A percentile compares a stretch with the other conserved stretches of the same genome.
These are phyloP conservation scores for Pemphigus obesinymphae DNA, from an alignment of 1,140 invertebrate species.

Conservation along the genomic window DNA sequence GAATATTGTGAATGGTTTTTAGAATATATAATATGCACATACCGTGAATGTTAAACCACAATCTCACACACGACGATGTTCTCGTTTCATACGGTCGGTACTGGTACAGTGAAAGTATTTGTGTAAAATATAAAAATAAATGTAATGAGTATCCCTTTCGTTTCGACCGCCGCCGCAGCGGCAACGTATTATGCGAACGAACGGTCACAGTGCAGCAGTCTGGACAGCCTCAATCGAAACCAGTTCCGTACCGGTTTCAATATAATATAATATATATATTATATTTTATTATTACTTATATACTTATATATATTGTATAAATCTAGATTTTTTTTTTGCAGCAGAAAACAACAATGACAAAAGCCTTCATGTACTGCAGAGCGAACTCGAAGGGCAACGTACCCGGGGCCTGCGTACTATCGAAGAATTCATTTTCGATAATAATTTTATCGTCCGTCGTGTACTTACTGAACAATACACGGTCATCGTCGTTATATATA, in stretches of 20 bases:
- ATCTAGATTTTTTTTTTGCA: no score
- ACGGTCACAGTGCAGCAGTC: neutral
- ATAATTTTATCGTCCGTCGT: no score
- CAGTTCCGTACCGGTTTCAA: constrained; percentile 16
- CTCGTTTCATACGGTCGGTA: neutral
- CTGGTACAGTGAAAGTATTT: constrained; percentile 13
- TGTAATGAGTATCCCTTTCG: constrained; percentile 3
- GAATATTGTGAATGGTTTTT: neutral
- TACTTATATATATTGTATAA: no score
- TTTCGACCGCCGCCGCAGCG: neutral
- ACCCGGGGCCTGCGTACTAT: neutral
- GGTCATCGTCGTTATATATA: no score
- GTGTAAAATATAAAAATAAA: neutral
- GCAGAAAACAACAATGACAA: neutral
- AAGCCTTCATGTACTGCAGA: neutral
- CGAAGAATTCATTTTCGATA: neutral
- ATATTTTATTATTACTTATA: neutral
- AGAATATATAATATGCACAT: no score
- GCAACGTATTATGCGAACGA: neutral
- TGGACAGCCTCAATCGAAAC: no score
- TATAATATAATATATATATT: neutral
- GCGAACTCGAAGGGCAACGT: neutral
- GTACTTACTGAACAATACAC: no score
- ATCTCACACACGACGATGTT: neutral
- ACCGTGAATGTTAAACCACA: no score